Percentiles rank a stretch among this genome's conserved stretches.
These are phyloP conservation scores for Drosophila eugracilis DNA, from an alignment of 1,140 invertebrate genomes.

Conservation along the genomic window DNA sequence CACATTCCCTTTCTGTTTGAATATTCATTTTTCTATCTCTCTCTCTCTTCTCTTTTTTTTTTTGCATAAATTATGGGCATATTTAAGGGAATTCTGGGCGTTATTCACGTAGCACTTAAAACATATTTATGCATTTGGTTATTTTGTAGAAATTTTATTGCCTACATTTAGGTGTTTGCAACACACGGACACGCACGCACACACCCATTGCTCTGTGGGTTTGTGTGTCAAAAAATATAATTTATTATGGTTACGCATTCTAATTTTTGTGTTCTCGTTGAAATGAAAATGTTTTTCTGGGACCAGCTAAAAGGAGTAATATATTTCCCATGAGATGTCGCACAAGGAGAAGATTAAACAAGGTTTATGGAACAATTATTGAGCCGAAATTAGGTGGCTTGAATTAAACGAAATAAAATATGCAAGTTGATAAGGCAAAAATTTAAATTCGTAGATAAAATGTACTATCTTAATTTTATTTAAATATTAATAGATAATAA, in stretches of 20 bases:
- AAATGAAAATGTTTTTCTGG: slow-evolving; percentile 30
- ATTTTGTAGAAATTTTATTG: slow-evolving; percentile 54
- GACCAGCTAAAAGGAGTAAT: background rate
- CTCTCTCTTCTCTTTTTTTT: background rate
- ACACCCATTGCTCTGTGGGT: slow-evolving; percentile 8
- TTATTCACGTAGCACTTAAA: slow-evolving; percentile 40
- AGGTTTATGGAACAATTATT: slow-evolving; percentile 18
- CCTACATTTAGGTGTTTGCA: slow-evolving; percentile 35
- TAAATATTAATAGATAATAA: no score
- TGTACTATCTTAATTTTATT: no score
- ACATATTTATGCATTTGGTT: slow-evolving; percentile 59
- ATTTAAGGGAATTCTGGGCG: slow-evolving; percentile 42
- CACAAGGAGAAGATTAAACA: background rate
- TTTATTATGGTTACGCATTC: slow-evolving; percentile 58
- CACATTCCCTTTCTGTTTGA: slow-evolving; percentile 1
- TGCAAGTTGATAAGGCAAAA: no score
- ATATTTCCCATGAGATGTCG: slow-evolving; percentile 6
- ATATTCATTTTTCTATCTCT: slow-evolving; percentile 42
- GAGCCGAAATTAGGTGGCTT: background rate
- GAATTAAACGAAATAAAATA: background rate
- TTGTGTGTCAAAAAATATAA: slow-evolving; percentile 52
- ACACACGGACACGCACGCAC: slow-evolving; percentile 26
- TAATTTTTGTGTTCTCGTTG: slow-evolving; percentile 27
- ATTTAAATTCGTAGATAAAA: no score
- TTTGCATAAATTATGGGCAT: slow-evolving; percentile 59